Base-by-base conservation (phyloP, 2,113 vertebrate genomes). In the Eptatretus burgeri region DNA sequence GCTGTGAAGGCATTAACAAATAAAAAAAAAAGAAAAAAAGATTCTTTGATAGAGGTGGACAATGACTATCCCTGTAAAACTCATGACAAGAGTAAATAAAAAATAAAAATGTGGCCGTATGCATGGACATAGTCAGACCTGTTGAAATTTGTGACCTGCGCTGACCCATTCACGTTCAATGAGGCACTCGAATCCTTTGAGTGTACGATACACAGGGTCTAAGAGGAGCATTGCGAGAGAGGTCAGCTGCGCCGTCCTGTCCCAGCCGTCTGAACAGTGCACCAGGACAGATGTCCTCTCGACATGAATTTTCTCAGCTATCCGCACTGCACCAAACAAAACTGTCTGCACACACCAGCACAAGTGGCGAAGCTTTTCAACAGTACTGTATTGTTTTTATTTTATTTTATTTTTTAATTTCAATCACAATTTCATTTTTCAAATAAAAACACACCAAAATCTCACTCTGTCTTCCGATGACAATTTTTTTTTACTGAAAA, bases 131-230 rank as follows among this genome's bases (percentile, higher is more conserved):
- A 49, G 51, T 51, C 77, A 78, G 73, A 96, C 91, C 74, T 88
- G 75, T 52, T 84, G 76, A 71, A 96, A 96, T 66, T 77, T 77
- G 72, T 96, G 88, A 67, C 91, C 91, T 68, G 93, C 94, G 71
- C 84, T 83, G 67, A 91, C 77, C 91, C 91, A 96, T 65, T 96
- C 91, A 72, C 95, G 94, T 72, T 96, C 91, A 68, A 96, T 69
- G 63, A 96, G 82, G 64, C 80, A 78, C 73, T 96, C 82, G 70
- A 96, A 96, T 9, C 91, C 91, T 68, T 74, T 74, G 67, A 94
- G 80, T 1, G 87, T 91, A 66, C 91, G 81, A 68, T 89, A 96
- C 64, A 87, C 74, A 62, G 82, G 80, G 74, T 96, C 91, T 73
- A 96, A 71, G 86, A 96, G 93, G 10, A 96, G 77, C 91, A 96